Evolutionary conservation across 2,888 invertebrate genomes (phyloP).

Genomic region (Alcis repandata): DNA sequence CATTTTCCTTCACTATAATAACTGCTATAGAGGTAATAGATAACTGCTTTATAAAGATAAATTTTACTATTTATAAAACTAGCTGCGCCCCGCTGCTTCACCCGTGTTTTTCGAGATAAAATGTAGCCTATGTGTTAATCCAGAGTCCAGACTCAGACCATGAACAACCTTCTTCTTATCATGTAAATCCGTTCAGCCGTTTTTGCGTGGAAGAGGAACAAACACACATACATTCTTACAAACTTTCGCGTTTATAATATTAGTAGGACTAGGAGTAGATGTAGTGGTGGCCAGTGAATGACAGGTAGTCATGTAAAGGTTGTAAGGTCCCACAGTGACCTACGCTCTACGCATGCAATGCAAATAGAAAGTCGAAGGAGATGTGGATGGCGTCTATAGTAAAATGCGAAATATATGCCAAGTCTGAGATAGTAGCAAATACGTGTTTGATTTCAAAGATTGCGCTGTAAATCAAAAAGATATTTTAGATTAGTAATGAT

Average conservation of each 20-base stretch:
- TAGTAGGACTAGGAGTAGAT: slow-evolving; percentile 1
- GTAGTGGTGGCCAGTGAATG: slow-evolving; percentile 36
- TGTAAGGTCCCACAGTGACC: slow-evolving; percentile 58
- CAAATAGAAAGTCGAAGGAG: slow-evolving; percentile 59
- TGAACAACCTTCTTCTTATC: no score
- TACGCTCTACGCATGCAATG: slow-evolving; percentile 47
- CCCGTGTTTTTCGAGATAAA: no score
- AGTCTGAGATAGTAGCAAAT: not conserved
- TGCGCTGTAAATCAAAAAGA: not conserved
- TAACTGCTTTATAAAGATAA: slow-evolving; percentile 2
- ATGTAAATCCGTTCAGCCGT: no score
- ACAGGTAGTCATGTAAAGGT: slow-evolving; percentile 62
- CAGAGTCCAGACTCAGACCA: no score
- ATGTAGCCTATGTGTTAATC: no score
- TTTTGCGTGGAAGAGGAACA: no score
- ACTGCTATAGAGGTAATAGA: not conserved
- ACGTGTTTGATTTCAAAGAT: slow-evolving; percentile 13
- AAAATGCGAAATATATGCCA: slow-evolving; percentile 15
- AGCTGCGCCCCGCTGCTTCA: no score
- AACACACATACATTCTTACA: no score
- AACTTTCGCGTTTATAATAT: no score
- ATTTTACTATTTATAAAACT: not conserved
- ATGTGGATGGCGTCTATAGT: slow-evolving; percentile 8
- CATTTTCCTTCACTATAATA: slow-evolving; percentile 1
- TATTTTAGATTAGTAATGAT: not conserved